Base-by-base conservation (phyloP, 1,140 invertebrate species). In the Probaryconus sp. region DNA sequence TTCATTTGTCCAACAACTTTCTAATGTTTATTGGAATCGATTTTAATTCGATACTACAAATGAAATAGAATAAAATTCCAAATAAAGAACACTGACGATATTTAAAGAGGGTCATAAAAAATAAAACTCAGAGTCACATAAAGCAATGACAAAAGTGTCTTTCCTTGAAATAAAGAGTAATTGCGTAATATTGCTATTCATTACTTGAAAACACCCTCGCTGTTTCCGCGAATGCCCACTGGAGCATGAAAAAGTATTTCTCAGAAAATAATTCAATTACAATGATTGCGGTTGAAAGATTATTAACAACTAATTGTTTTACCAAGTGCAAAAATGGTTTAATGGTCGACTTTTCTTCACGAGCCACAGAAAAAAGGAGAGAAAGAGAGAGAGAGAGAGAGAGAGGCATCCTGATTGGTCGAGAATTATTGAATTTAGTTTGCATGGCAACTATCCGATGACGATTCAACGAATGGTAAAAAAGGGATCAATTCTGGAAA, bases 221-320 rank as follows among this genome's bases (percentile, higher is more conserved):
- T 11, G 11, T 48, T 73, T 63, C 63, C 4, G 42, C 48, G 70
- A 73, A 67, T 47, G 53, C 40, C 50, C 48, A 65, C 47, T 42
- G 47, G 30, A 67, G 55, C 70, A 61, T n/a, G n/a, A n/a, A n/a
- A n/a, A 42, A 53, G 61, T 55, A 18, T 7, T 72, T 72, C 68
- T 14, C 33, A 31, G 61, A 65, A 70, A 65, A 58, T 72, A 65
- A 65, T 72, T 72, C 55, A 64, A 60, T 65, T 65, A 47, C 35
- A 10, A 48, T 33, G 21, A 56, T 53, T 38, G 2, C 2, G 26
- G 1, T 5, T 20, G 33, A 7, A 2, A 13, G 33, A 30, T 58
- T 48, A 43, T 65, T 33, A 47, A 55, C 35, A 17, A 17, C 33
- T 68, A 68, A 50, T 58, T 42, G 55, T 58, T 53, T 51, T 17